A percentile compares a stretch with the other conserved stretches of the same genome.
Conservation (phyloP, 2,113 vertebrate species). For the Plestiodon gilberti region DNA sequence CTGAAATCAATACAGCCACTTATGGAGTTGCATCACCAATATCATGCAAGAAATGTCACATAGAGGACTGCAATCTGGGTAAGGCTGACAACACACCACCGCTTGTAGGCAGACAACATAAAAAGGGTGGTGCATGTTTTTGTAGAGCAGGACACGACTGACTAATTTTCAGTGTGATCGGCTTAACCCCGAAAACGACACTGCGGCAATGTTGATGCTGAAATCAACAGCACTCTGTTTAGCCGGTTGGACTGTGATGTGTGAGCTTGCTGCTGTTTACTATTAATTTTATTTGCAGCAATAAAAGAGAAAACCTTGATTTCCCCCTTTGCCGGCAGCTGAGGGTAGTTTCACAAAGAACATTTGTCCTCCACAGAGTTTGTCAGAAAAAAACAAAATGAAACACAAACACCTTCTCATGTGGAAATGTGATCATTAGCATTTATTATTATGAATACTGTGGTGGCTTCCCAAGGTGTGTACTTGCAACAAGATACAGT, state of each 20-base stretch:
- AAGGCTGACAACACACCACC: neutral
- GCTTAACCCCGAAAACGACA: neutral
- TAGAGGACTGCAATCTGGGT: neutral
- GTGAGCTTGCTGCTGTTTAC: conserved; percentile 18
- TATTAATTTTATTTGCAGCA: neutral
- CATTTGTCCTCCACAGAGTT: neutral
- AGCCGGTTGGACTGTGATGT: conserved; percentile 13
- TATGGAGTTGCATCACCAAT: conserved; percentile 37
- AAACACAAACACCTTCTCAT: neutral
- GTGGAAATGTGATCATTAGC: neutral
- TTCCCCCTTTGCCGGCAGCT: conserved; percentile 18
- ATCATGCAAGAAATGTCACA: conserved; percentile 40
- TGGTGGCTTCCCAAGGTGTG: neutral
- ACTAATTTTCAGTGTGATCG: conserved; percentile 18
- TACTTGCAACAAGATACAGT: neutral
- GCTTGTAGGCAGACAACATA: conserved; percentile 41
- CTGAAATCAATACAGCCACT: conserved; percentile 24
- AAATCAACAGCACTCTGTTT: neutral
- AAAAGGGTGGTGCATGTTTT: neutral
- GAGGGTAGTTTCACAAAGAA: neutral
- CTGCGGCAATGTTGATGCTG: neutral
- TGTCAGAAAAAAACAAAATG: neutral
- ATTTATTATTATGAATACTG: neutral
- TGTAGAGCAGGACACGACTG: conserved; percentile 41
- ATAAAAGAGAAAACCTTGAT: conserved; percentile 11